Evolutionary conservation across 2,888 invertebrate genomes (phyloP), one percentile per base, ranked within the genome.

Genomic region (Embidobia sp.): DNA sequence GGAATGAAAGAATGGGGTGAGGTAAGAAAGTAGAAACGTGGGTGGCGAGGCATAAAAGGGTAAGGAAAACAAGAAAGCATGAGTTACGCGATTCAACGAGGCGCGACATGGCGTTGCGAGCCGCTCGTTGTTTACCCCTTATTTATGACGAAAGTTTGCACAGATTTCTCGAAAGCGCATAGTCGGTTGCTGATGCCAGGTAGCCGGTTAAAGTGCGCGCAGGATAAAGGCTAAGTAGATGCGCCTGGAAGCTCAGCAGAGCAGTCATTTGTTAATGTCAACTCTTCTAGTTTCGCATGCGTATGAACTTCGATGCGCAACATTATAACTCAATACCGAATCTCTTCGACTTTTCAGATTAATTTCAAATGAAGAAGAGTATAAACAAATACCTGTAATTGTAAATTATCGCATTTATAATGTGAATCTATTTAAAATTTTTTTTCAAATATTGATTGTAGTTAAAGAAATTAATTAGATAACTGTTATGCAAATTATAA

Each of bases 121-220:
- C 67, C 63, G 74, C 74, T 78, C 81, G 84, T 86, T 88, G 87
- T 87, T 88, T 88, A 86, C 86, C 86, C 86, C 85, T 87, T 87
- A 88, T 87, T 88, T 88, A 87, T 87, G 86, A 86, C 85, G 79
- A 86, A 88, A 88, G 87, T 87, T 88, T 84, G 84, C 80, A 83
- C 83, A 84, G 87, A 87, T 87, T 87, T 87, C 83, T 81, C 85
- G 81, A 84, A 83, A 80, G 83, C 84, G 82, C 83, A 80, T 79
- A 79, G 77, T 79, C 72, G 74, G 76, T 73, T 78, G 80, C 66
- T 81, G 74, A 80, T 78, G 74, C 76, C 72, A 77, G 73, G 70
- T 76, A 79, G 79, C 57, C 80, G 82, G 79, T 77, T 83, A 81
- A 83, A 80, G 82, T 77, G 79, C 75, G 74, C 70, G 26, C 49